These are phyloP conservation scores for Cheilosia vernalis DNA, from an alignment of 2,888 invertebrate species.

Conservation along the genomic window DNA sequence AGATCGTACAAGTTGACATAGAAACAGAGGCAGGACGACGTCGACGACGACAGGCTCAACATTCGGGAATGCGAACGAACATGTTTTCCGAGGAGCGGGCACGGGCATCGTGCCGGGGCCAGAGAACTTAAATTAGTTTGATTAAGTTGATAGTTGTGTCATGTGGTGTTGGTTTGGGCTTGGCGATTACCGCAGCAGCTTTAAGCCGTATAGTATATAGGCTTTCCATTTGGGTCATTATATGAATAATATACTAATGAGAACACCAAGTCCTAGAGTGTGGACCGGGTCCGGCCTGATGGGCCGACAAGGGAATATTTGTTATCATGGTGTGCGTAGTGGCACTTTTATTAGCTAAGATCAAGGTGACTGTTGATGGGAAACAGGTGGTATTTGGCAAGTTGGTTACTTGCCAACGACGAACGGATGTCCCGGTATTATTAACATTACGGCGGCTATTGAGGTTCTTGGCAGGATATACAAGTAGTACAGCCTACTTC, in stretches of 20 bases:
- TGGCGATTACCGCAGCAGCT: conserved; percentile 57
- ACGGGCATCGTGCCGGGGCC: conserved; percentile 1
- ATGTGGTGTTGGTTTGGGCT: conserved; percentile 37
- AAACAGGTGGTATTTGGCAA: conserved; percentile 62
- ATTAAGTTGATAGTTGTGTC: conserved; percentile 71
- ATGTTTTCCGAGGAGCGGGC: conserved; percentile 18
- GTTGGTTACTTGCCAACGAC: conserved; percentile 52
- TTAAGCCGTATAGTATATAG: conserved; percentile 29
- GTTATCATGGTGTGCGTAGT: conserved; percentile 11
- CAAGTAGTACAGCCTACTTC: conserved; percentile 46
- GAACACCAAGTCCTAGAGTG: conserved; percentile 48
- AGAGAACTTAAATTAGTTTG: conserved; percentile 69
- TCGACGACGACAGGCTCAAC: conserved; percentile 34
- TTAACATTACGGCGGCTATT: conserved; percentile 45
- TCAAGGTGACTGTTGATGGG: conserved; percentile 63
- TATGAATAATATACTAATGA: conserved; percentile 69
- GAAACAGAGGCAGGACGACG: conserved; percentile 48
- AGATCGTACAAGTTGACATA: conserved; percentile 72
- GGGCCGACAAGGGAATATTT: conserved; percentile 24
- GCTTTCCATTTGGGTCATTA: conserved; percentile 64
- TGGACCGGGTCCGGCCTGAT: conserved; percentile 2
- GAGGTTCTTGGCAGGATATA: conserved; percentile 51
- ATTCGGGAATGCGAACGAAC: conserved; percentile 44
- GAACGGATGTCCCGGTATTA: conserved; percentile 29
- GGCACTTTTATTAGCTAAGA: conserved; percentile 63